Evolutionary conservation across 2,797 vertebrate species (phyloP).

Genomic region (Myripristis jacobus): DNA sequence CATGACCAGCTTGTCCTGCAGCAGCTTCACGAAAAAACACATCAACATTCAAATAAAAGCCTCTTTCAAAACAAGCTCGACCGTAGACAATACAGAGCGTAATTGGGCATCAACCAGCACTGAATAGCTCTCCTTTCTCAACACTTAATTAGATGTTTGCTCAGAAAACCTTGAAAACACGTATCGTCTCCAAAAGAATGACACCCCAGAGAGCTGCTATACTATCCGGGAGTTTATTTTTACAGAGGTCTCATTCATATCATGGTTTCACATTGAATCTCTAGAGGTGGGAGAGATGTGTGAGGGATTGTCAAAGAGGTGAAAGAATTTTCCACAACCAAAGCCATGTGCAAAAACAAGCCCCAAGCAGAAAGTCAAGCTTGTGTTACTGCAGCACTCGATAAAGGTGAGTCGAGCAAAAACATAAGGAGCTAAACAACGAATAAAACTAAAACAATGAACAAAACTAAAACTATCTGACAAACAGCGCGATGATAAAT

Average conservation of each 20-base stretch:
- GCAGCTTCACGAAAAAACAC: neutral
- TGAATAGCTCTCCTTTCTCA: neutral
- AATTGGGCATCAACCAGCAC: neutral
- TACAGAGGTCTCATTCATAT: constrained; percentile 69
- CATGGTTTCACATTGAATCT: constrained; percentile 72
- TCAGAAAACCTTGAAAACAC: constrained; percentile 3
- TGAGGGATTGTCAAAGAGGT: constrained; percentile 68
- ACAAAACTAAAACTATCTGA: no score
- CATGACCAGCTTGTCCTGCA: neutral
- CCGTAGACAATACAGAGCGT: neutral
- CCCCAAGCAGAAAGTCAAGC: neutral
- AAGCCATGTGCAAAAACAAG: constrained; percentile 62
- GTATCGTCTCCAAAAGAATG: constrained; percentile 20
- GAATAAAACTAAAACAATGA: constrained; percentile 19
- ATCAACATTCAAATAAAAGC: neutral
- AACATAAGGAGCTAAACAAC: constrained; percentile 15
- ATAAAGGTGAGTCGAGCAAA: constrained; percentile 8
- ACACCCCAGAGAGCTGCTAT: constrained; percentile 40
- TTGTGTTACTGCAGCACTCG: neutral
- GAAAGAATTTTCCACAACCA: constrained; percentile 72
- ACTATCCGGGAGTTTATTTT: constrained; percentile 68
- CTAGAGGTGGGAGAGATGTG: constrained; percentile 68
- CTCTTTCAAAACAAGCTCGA: neutral
- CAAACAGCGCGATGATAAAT: neutral
- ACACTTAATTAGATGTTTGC: constrained; percentile 17